Conservation (phyloP, 2,797 vertebrate species). For the Florisuga fusca region DNA sequence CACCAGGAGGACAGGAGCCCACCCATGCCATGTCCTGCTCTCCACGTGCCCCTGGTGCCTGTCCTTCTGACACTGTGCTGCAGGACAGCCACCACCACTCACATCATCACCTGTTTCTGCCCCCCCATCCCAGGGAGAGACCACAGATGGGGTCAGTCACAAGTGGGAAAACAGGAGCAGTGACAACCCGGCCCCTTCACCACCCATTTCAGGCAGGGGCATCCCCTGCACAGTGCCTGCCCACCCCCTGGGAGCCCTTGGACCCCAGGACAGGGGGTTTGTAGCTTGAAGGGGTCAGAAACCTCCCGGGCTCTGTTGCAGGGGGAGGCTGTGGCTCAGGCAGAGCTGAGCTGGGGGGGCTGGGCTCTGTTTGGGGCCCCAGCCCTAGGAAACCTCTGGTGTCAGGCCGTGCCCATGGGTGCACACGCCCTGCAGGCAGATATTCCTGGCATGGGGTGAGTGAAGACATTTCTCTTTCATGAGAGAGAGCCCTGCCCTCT, state of each 20-base stretch:
- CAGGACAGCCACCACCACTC: not conserved
- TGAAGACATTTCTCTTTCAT: slow-evolving; percentile 11
- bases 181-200: not conserved
- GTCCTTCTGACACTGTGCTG: fast-evolving
- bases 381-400: not conserved
- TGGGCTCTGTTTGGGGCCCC: not conserved
- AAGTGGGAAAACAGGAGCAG: not conserved
- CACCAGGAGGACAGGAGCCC: fast-evolving
- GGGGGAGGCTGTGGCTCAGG: not conserved
- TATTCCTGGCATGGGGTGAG: slow-evolving; percentile 41
- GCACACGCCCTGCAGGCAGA: not conserved
- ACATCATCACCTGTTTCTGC: not conserved
- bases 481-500: slow-evolving; percentile 2
- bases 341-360: fast-evolving
- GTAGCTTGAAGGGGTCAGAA: not conserved
- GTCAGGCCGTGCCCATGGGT: not conserved
- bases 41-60: fast-evolving
- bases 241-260: not conserved
- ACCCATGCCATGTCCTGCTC: not conserved
- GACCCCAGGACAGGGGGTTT: not conserved
- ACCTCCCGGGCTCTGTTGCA: not conserved
- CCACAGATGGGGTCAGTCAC: not conserved
- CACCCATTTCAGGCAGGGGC: not conserved
- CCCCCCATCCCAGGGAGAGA: fast-evolving
- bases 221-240: not conserved